These are phyloP conservation scores for Pardalotus punctatus DNA, from an alignment of 2,113 vertebrate genomes.

Conservation along the genomic window DNA sequence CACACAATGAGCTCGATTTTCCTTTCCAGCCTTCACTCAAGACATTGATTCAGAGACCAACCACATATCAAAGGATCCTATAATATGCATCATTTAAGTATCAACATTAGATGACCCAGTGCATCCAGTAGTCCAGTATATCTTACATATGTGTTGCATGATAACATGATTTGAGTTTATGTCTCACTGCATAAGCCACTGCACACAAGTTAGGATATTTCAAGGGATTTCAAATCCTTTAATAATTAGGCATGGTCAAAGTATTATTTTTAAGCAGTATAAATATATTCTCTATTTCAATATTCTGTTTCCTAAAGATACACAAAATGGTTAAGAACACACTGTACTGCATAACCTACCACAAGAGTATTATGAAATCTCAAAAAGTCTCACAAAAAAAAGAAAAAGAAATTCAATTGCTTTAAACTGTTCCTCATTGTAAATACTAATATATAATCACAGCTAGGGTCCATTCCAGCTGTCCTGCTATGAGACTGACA, in stretches of 20 bases:
- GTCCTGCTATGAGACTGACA: neutral
- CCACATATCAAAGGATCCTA: neutral
- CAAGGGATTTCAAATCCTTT: neutral
- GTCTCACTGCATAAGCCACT: neutral
- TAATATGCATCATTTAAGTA: neutral
- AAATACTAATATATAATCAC: conserved; percentile 5
- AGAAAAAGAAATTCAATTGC: neutral
- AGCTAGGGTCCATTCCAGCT: neutral
- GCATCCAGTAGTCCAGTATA: neutral
- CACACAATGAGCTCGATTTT: neutral
- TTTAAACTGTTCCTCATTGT: neutral
- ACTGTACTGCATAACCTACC: neutral
- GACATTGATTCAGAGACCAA: neutral
- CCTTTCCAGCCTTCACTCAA: neutral
- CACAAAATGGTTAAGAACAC: neutral
- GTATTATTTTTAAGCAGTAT: neutral
- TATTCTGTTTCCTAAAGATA: neutral
- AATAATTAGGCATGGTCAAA: neutral
- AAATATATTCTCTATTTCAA: neutral
- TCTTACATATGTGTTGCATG: neutral
- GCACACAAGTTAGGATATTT: neutral
- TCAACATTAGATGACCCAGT: neutral
- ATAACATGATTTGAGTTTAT: neutral
- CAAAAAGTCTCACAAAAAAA: neutral
- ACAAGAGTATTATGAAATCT: neutral